phyloP scores from a whole-genome alignment of 2,113 vertebrate species.

The Typhlomys cinereus region DNA sequence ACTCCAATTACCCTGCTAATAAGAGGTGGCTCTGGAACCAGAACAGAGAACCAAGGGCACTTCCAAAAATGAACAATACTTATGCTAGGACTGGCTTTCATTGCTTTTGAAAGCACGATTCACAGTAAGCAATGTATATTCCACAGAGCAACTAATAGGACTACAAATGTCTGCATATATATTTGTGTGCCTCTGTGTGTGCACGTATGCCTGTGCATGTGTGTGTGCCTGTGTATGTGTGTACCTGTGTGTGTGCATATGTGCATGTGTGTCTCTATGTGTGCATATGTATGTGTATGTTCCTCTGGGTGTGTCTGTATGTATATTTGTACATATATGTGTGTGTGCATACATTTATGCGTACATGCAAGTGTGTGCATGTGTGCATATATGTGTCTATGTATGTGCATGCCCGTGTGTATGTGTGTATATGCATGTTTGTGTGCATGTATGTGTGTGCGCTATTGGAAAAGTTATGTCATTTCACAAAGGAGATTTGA shows the following conservation, averaged over 20 bases:
- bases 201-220: not conserved
- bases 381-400: not conserved
- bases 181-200: not conserved
- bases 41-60: not conserved
- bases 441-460: not conserved
- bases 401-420: too few relatives aligned
- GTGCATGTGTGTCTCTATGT: not conserved
- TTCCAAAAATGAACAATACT: not conserved
- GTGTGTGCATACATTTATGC: too few relatives aligned
- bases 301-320: too few relatives aligned
- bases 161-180: not conserved
- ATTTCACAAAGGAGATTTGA: slow-evolving; percentile 31
- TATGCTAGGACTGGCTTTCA: not conserved
- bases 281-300: not conserved
- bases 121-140: not conserved
- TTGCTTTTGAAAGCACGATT: not conserved
- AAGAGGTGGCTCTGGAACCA: not conserved
- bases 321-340: too few relatives aligned
- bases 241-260: not conserved
- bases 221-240: not conserved
- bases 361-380: too few relatives aligned
- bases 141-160: not conserved
- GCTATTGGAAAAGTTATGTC: not conserved
- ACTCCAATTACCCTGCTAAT: not conserved
- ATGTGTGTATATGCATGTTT: too few relatives aligned